Percentiles rank a stretch among this genome's conserved stretches.
Conservation (phyloP, 92 coral and sea anemone species). For the Pocillopora meandrina region DNA sequence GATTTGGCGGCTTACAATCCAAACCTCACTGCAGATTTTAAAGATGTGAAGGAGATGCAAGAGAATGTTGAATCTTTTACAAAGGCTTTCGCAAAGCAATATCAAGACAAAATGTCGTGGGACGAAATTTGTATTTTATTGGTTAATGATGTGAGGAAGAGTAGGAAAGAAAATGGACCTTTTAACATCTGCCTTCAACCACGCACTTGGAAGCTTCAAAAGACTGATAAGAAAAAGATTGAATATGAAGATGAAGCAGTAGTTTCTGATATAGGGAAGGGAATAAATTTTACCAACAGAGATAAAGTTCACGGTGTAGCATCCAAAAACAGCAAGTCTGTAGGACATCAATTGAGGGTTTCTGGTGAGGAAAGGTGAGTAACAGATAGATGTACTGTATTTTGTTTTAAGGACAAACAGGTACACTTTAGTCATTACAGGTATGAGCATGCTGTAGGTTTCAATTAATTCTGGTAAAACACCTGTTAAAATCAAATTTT, state of each 20-base stretch:
- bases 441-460: neutral
- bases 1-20: constrained; percentile 85
- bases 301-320: constrained; percentile 38
- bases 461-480: too few species aligned
- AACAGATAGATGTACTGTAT: neutral
- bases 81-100: constrained; percentile 71
- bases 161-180: constrained; percentile 49
- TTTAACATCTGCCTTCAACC: constrained; percentile 56
- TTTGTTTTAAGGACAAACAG: neutral
- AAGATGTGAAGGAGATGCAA: constrained; percentile 32
- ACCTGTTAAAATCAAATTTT: too few species aligned
- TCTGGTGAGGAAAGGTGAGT: constrained; percentile 65
- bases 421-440: neutral
- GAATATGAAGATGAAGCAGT: constrained; percentile 36
- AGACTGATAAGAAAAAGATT: constrained; percentile 16
- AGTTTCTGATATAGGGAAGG: constrained; percentile 45
- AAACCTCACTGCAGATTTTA: constrained; percentile 27
- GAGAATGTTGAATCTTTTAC: constrained; percentile 52
- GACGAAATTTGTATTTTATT: constrained; percentile 86
- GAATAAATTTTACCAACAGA: constrained; percentile 40
- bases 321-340: constrained; percentile 25
- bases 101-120: constrained; percentile 78
- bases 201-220: constrained; percentile 49
- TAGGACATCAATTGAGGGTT: constrained; percentile 11
- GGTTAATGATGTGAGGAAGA: constrained; percentile 71